phyloP scores from a whole-genome alignment of 2,797 vertebrate species.

The Megalops cyprinoides region DNA sequence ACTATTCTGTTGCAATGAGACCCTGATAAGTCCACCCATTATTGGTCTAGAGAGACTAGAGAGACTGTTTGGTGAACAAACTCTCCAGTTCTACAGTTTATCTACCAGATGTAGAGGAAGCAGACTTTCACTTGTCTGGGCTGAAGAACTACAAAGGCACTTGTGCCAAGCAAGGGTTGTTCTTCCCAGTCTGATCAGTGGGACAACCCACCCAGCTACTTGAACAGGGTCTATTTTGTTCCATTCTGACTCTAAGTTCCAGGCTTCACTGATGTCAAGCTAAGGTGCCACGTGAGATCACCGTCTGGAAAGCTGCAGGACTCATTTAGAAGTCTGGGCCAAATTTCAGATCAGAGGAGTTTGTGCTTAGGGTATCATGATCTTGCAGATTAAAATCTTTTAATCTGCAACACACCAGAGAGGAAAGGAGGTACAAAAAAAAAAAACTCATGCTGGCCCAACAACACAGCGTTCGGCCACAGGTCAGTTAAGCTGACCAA shows the following conservation, averaged over 20 bases:
- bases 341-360: constrained; percentile 12
- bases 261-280: background rate
- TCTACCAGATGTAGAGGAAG: constrained; percentile 38
- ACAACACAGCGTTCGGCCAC: background rate
- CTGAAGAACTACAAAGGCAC: background rate
- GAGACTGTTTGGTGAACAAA: constrained; percentile 40
- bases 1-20: background rate
- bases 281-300: constrained; percentile 8
- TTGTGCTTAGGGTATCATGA: background rate
- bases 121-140: constrained; percentile 37
- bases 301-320: background rate
- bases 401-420: background rate
- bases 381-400: too few relatives aligned
- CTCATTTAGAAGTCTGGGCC: background rate
- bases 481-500: background rate
- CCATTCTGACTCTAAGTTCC: background rate
- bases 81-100: constrained; percentile 27
- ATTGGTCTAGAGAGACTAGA: background rate
- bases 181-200: background rate
- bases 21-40: background rate
- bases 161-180: background rate
- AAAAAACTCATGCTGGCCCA: background rate
- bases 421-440: background rate
- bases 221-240: constrained; percentile 8
- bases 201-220: background rate